Conservation (phyloP, 2,113 vertebrate genomes). For the Pseudorhombus dupliciocellatus region DNA sequence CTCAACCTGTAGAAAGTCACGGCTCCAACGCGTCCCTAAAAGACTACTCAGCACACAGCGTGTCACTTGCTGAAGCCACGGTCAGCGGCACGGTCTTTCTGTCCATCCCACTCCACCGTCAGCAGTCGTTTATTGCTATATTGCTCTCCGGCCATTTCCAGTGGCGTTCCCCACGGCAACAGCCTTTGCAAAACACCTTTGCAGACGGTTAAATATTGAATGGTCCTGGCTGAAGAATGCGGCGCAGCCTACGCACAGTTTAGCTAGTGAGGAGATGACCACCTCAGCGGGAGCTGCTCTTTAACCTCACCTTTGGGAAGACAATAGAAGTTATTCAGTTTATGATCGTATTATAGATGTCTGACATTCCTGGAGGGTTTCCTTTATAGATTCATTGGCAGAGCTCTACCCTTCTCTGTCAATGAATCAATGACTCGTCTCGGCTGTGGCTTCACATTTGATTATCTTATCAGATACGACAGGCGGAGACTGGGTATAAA, state of each 20-base stretch:
- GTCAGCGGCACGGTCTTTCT: constrained; percentile 5
- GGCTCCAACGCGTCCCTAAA: neutral
- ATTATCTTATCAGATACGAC: neutral
- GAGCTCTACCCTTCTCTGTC: neutral
- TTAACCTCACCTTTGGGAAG: constrained; percentile 16
- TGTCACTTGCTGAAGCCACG: neutral
- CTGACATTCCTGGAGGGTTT: constrained; percentile 13
- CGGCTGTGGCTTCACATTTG: neutral
- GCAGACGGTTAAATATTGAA: constrained; percentile 64
- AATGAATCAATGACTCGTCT: neutral
- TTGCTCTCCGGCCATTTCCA: constrained; percentile 14
- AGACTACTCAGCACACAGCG: neutral
- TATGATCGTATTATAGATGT: neutral
- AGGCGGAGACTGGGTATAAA: too few relatives aligned
- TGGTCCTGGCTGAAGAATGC: constrained; percentile 35
- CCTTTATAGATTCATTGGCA: neutral
- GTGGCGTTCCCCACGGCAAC: constrained; percentile 47
- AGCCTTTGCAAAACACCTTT: constrained; percentile 35
- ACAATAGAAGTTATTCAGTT: neutral
- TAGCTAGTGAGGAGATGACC: constrained; percentile 39
- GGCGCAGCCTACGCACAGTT: constrained; percentile 30
- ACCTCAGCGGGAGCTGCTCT: neutral
- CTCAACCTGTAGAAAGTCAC: neutral
- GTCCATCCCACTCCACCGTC: neutral
- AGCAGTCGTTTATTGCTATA: constrained; percentile 36